Conservation (phyloP, 1,140 invertebrate species). For the Pygmarrhopalites habei region DNA sequence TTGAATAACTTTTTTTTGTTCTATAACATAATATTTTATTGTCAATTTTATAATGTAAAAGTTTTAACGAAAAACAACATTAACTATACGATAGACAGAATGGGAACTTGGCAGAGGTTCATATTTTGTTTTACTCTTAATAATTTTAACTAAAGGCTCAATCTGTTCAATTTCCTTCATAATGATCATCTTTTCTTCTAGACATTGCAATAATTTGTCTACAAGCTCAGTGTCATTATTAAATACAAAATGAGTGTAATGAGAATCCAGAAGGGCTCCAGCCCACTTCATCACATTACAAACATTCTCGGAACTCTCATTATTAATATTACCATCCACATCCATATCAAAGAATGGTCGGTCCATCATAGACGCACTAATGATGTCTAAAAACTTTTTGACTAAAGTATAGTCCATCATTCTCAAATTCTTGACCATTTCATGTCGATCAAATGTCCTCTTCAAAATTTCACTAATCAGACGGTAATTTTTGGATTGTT, state of each 20-base stretch:
- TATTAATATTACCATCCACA: not conserved
- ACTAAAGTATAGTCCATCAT: not conserved
- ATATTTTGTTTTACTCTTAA: slow-evolving; percentile 26
- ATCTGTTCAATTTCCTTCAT: slow-evolving; percentile 26
- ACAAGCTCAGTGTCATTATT: slow-evolving; percentile 25
- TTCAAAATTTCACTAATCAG: slow-evolving; percentile 14
- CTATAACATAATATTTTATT: no score
- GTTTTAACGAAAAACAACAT: slow-evolving; percentile 20
- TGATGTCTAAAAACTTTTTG: not conserved
- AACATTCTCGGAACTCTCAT: not conserved
- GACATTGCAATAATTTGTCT: slow-evolving; percentile 10
- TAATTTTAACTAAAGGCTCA: slow-evolving; percentile 25
- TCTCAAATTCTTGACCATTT: slow-evolving; percentile 2
- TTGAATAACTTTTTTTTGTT: no score
- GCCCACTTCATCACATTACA: slow-evolving; percentile 22
- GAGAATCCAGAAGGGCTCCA: slow-evolving; percentile 26
- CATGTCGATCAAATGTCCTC: slow-evolving; percentile 16
- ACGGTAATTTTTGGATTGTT: not conserved
- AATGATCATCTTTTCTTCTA: slow-evolving; percentile 21
- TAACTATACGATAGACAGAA: slow-evolving; percentile 27
- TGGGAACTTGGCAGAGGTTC: slow-evolving; percentile 5
- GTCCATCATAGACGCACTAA: not conserved
- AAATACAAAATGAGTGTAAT: slow-evolving; percentile 33
- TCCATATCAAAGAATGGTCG: not conserved
- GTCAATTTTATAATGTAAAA: no score